A percentile compares a stretch with the other conserved stretches of the same genome.
Evolutionary conservation across 2,888 invertebrate species (phyloP).

Genomic region (Cantharis rufa): DNA sequence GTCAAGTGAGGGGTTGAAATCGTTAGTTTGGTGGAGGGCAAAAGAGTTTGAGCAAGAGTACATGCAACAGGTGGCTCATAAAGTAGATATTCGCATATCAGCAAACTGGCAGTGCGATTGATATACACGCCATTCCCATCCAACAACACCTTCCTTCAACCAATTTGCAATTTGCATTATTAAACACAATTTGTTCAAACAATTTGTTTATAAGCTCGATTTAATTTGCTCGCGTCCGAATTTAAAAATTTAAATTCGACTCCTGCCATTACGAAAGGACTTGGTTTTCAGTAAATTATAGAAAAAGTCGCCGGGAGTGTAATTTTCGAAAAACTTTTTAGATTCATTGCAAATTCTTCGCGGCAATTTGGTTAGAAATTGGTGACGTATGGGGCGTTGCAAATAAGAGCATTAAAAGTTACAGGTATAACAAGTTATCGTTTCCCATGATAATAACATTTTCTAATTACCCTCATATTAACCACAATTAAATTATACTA

Average conservation of each 20-base stretch:
- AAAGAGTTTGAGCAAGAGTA: constrained; percentile 38
- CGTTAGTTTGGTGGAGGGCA: constrained; percentile 41
- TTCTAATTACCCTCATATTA: constrained; percentile 44
- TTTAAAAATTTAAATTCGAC: constrained; percentile 1
- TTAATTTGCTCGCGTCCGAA: not conserved
- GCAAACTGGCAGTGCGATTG: constrained; percentile 53
- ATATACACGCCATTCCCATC: constrained; percentile 45
- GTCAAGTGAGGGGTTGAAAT: constrained; percentile 45
- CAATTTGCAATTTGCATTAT: constrained; percentile 14
- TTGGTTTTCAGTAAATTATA: not conserved
- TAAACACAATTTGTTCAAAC: not conserved
- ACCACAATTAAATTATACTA: constrained; percentile 43
- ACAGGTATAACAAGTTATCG: constrained; percentile 43
- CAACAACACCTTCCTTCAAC: constrained; percentile 26
- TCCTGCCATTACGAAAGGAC: not conserved
- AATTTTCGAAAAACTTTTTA: not conserved
- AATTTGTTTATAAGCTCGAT: not conserved
- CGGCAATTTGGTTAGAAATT: constrained; percentile 6
- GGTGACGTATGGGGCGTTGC: constrained; percentile 37
- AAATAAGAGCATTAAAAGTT: constrained; percentile 43
- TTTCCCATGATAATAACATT: constrained; percentile 42
- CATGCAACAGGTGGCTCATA: constrained; percentile 59
- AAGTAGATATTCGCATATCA: constrained; percentile 61
- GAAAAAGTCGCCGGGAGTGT: not conserved
- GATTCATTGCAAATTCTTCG: not conserved